Conservation (phyloP, 2,888 invertebrate species). For the Trissolcus japonicus region DNA sequence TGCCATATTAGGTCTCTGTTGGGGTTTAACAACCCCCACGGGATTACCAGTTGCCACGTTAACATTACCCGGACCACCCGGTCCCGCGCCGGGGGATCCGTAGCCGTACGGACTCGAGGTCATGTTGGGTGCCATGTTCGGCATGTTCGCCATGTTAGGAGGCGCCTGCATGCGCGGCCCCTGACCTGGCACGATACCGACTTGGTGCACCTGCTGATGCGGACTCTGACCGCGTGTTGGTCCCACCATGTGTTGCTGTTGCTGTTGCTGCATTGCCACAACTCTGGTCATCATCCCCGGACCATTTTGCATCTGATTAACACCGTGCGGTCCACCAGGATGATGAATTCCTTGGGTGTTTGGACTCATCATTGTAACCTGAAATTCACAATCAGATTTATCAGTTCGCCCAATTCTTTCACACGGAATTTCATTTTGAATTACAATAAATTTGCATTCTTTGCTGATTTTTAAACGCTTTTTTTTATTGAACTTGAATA, state of each 20-base stretch:
- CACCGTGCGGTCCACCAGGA: slow-evolving; percentile 70
- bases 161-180: slow-evolving; percentile 81
- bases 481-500: background rate
- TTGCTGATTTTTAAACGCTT: too few relatives aligned
- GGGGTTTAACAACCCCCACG: slow-evolving; percentile 79
- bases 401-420: background rate
- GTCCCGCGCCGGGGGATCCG: slow-evolving; percentile 70
- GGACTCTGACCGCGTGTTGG: slow-evolving; percentile 75
- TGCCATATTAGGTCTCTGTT: slow-evolving; percentile 76
- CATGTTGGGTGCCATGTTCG: slow-evolving; percentile 74
- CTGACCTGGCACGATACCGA: slow-evolving; percentile 77
- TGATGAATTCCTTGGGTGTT: slow-evolving; percentile 76
- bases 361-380: slow-evolving; percentile 79
- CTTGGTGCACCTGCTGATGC: slow-evolving; percentile 75
- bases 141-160: slow-evolving; percentile 77
- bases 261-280: slow-evolving; percentile 75
- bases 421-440: background rate
- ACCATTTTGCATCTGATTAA: slow-evolving; percentile 84
- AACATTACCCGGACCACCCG: slow-evolving; percentile 63
- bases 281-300: slow-evolving; percentile 81
- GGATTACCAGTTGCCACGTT: slow-evolving; percentile 69
- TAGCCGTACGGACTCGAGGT: slow-evolving; percentile 75
- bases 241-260: slow-evolving; percentile 70
- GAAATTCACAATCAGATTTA: background rate
- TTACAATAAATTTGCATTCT: background rate